A percentile compares a stretch with the other conserved stretches of the same genome.
phyloP scores from a whole-genome alignment of 2,113 vertebrate species.

The Pluvianellus socialis region DNA sequence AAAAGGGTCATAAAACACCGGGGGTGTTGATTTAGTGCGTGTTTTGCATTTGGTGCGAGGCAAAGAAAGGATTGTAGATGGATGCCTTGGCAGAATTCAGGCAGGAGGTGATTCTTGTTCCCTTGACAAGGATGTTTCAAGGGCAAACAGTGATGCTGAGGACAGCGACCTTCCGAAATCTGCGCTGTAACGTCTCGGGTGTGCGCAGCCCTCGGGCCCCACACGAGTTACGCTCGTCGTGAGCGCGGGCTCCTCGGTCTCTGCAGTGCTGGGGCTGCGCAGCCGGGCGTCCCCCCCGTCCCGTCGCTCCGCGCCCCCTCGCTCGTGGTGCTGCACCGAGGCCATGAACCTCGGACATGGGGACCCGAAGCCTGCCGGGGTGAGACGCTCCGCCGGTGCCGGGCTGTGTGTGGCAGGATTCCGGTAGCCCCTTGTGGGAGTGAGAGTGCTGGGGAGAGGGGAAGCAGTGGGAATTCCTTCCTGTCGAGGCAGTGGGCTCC shows the following conservation, averaged over 20 bases:
- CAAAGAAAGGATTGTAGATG: background rate
- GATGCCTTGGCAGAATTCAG: background rate
- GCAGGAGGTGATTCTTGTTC: background rate
- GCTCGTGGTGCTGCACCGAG: accelerated
- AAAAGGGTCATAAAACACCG: background rate
- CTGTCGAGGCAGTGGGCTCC: background rate
- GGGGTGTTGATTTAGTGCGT: background rate
- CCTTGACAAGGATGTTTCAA: background rate
- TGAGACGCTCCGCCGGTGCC: background rate
- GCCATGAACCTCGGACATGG: accelerated
- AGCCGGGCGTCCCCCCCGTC: background rate
- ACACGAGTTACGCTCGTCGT: accelerated
- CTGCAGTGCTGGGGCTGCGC: accelerated
- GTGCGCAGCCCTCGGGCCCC: background rate
- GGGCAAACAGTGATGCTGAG: background rate
- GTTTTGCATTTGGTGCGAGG: background rate
- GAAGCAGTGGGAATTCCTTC: background rate
- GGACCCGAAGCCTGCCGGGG: accelerated
- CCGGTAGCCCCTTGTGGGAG: accelerated
- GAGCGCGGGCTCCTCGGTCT: background rate
- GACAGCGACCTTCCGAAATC: background rate
- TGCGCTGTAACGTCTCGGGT: accelerated
- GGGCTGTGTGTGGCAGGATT: background rate
- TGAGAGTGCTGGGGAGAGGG: background rate
- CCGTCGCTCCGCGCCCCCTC: background rate